phyloP scores from a whole-genome alignment of 2,797 vertebrate genomes.

The Rhincodon typus region DNA sequence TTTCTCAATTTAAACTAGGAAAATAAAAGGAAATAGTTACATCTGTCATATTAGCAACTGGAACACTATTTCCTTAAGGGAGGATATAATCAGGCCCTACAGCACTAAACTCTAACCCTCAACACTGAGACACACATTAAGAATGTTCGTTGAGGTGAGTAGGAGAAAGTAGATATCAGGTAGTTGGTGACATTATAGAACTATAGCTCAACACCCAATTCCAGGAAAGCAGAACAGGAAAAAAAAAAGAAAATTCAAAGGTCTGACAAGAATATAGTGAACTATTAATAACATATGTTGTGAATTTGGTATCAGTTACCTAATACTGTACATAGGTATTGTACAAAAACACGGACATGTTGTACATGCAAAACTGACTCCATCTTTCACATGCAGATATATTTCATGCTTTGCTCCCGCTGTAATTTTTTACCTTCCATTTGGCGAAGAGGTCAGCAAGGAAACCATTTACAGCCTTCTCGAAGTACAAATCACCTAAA shows the following conservation, averaged over 20 bases:
- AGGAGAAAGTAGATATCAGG: background rate
- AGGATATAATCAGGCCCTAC: background rate
- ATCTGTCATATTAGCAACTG: background rate
- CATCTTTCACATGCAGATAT: background rate
- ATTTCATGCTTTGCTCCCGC: background rate
- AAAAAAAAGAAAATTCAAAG: background rate
- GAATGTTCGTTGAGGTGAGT: too few species aligned
- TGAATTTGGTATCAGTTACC: background rate
- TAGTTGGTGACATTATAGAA: background rate
- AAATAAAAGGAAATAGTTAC: background rate
- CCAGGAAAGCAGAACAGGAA: background rate
- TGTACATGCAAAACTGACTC: background rate
- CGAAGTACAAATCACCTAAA: conserved; percentile 90
- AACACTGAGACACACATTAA: too few species aligned
- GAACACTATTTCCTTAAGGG: too few species aligned
- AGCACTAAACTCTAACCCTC: background rate
- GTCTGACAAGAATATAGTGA: background rate
- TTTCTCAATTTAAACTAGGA: too few species aligned
- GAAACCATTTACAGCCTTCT: conserved; percentile 94
- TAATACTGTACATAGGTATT: background rate
- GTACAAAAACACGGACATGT: background rate
- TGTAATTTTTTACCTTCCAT: conserved; percentile 77
- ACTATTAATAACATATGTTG: background rate
- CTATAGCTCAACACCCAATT: too few species aligned
- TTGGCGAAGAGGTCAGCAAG: conserved; percentile 90